phyloP scores from a whole-genome alignment of 2,113 vertebrate genomes.

The Panurus biarmicus region DNA sequence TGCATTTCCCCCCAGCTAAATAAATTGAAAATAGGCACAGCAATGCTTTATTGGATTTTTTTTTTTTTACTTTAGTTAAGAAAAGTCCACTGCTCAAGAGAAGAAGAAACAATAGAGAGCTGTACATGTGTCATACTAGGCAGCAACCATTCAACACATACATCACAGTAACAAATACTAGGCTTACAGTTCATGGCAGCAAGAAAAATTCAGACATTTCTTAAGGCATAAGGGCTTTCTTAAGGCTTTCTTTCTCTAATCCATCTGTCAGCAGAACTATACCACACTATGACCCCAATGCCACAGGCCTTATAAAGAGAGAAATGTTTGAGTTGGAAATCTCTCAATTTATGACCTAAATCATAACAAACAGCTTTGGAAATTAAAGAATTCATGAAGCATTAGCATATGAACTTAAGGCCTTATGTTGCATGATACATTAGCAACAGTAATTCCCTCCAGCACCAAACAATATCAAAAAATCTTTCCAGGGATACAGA shows the following conservation, averaged over 20 bases:
- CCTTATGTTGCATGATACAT: background rate
- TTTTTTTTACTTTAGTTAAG: background rate
- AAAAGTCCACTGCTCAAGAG: background rate
- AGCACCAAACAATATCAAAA: slow-evolving; percentile 1
- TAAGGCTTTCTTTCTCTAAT: background rate
- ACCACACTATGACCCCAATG: background rate
- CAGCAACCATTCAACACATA: background rate
- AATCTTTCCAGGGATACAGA: background rate
- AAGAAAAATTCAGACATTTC: background rate
- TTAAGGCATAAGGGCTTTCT: background rate
- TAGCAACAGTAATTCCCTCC: background rate
- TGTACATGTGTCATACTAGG: background rate
- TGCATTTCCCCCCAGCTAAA: background rate
- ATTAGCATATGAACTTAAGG: background rate
- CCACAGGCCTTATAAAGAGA: background rate
- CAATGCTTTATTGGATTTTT: background rate
- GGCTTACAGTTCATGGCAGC: background rate
- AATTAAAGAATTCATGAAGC: background rate
- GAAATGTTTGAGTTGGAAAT: background rate
- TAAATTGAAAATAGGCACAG: background rate
- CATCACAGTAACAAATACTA: background rate
- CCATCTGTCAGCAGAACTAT: background rate
- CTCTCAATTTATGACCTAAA: background rate
- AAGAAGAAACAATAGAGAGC: background rate
- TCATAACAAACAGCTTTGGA: background rate